Evolutionary conservation across 2,888 invertebrate genomes (phyloP), one percentile per base, ranked within the genome.

Genomic region (Schrankia costaestrigalis): DNA sequence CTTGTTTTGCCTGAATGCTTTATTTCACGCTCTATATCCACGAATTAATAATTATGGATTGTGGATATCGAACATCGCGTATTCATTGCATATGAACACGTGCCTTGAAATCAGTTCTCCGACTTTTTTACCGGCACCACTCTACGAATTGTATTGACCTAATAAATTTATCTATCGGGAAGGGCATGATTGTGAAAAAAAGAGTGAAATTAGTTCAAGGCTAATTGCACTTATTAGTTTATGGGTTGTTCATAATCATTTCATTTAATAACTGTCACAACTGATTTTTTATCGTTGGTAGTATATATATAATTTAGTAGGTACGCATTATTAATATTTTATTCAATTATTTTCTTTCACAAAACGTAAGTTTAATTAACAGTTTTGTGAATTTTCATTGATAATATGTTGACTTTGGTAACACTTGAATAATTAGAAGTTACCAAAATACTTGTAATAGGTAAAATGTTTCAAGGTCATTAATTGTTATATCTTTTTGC

Each of bases 1-100:
- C 74, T 78, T 78, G 71, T 71, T 76, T 75, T 75, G 71, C 70
- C 75, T 78, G 77, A 77, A 76, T 79, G 76, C 75, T 79, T 79
- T 43, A 74, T 74, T 81, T 84, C 83, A 86, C 79, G 85, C 84
- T 86, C 85, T 80, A 83, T 53, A 84, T 84, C 78, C 77, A 82
- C 62, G 66, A 74, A 73, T 78, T 75, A 80, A 78, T 78, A 79
- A 76, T 68, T 73, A 69, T 73, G 73, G 63, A 74, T 78, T 67
- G 70, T 73, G 66, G 63, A 70, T 71, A 72, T 71, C 59, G 63
- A 67, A 58, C 56, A 56, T 34, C 58, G 45, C 48, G 41, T 48
- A 29, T 42, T 46, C 40, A 40, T 45, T 55, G 41, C 45, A 42
- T 50, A 50, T 29, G 41, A 17, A 56, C 58, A 62, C 66, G 55